phyloP scores from a whole-genome alignment of 2,797 vertebrate genomes.

The Melanotaenia pygmaea region DNA sequence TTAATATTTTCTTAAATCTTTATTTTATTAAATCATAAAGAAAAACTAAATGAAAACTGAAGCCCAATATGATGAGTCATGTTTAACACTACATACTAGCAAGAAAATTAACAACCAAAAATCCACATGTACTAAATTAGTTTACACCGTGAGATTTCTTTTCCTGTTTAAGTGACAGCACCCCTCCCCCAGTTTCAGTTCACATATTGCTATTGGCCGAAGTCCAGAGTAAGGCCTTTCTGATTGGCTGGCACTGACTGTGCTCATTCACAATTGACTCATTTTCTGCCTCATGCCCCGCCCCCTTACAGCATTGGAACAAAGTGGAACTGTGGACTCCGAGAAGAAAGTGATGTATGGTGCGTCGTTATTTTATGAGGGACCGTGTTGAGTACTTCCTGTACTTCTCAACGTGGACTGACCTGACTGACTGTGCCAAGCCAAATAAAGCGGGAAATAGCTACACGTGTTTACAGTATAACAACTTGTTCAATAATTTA shows the following conservation, averaged over 20 bases:
- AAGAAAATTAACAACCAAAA: not conserved
- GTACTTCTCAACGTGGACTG: constrained; percentile 19
- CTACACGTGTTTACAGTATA: constrained; percentile 11
- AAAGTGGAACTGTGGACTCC: constrained; percentile 73
- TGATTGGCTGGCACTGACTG: constrained; percentile 76
- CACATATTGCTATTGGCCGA: constrained; percentile 75
- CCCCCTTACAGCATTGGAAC: constrained; percentile 62
- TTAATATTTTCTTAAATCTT: too few relatives aligned
- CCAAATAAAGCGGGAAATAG: constrained; percentile 19
- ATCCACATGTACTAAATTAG: not conserved
- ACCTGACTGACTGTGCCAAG: constrained; percentile 35
- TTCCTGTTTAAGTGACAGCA: constrained; percentile 54
- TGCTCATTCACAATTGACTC: constrained; percentile 74
- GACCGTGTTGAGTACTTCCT: constrained; percentile 56
- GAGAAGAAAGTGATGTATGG: constrained; percentile 85
- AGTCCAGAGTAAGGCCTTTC: constrained; percentile 44
- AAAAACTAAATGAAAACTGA: rapidly evolving
- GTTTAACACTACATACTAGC: not conserved
- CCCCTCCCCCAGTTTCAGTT: constrained; percentile 57
- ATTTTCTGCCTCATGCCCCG: constrained; percentile 71
- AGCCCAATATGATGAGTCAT: not conserved
- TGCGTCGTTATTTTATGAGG: constrained; percentile 75
- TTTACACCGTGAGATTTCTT: constrained; percentile 45
- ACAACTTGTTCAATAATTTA: constrained; percentile 12
- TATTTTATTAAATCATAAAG: not conserved